Conservation (phyloP, 2,113 vertebrate species). For the Theropithecus gelada region DNA sequence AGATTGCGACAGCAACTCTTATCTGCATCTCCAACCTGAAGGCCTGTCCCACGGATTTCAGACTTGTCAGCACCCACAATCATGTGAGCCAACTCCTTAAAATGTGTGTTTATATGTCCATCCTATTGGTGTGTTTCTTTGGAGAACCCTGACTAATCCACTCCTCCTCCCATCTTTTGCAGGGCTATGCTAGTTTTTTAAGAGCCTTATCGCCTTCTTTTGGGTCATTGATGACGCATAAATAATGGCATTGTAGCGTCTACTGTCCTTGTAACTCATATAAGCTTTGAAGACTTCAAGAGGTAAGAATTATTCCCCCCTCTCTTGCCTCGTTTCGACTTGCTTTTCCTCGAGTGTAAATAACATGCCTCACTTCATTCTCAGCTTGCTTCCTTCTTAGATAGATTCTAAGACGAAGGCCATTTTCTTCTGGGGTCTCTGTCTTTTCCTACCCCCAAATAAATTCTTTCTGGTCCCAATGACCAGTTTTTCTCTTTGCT, state of each 20-base stretch:
- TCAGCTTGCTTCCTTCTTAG: neutral
- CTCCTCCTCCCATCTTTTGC: neutral
- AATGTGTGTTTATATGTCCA: neutral
- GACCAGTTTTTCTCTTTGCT: constrained; percentile 33
- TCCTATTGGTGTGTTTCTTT: neutral
- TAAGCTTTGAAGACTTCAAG: neutral
- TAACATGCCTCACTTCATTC: neutral
- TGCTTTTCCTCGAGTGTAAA: neutral
- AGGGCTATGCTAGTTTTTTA: neutral
- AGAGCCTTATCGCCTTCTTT: neutral
- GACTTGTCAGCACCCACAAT: neutral
- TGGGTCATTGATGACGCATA: neutral
- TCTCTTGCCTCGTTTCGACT: neutral
- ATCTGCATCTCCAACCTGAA: neutral
- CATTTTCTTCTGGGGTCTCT: neutral
- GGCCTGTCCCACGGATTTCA: neutral
- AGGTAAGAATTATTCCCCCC: neutral
- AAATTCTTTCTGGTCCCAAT: neutral
- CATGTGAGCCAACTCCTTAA: neutral
- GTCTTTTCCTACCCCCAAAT: neutral
- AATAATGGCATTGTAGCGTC: neutral
- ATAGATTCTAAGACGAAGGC: neutral
- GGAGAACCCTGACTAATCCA: neutral
- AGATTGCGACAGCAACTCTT: neutral
- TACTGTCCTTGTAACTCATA: neutral